Conservation (phyloP, 2,888 invertebrate genomes). For the Xestia rhomboidea region DNA sequence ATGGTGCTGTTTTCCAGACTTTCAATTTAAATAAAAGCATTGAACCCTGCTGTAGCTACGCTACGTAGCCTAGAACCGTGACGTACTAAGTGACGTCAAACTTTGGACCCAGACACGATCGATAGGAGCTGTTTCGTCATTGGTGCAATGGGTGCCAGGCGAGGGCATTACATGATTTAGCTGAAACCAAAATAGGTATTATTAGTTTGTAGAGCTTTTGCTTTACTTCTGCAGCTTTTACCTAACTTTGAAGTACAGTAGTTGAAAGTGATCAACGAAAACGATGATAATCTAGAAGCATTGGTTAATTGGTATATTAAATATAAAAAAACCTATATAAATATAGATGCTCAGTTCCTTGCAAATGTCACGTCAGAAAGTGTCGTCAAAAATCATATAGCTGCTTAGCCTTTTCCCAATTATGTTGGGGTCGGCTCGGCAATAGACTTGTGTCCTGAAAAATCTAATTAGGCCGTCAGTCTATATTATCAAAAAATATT, state of each 20-base stretch:
- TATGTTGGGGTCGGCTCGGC: too few species aligned
- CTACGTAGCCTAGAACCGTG: constrained; percentile 39
- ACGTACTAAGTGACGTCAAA: constrained; percentile 62
- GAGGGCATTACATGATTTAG: constrained; percentile 2
- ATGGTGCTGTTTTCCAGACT: background rate
- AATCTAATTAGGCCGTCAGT: too few species aligned
- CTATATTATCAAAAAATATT: too few species aligned
- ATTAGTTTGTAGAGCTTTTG: background rate
- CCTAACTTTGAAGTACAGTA: background rate
- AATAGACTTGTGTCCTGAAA: too few species aligned
- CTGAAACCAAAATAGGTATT: background rate
- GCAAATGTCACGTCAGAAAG: background rate
- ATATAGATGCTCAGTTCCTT: background rate
- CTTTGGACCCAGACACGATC: constrained; percentile 45
- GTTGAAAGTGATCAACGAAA: background rate
- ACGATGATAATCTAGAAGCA: background rate
- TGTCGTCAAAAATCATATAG: background rate
- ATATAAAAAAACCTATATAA: too few species aligned
- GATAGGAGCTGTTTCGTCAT: constrained; percentile 47
- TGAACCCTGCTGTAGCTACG: constrained; percentile 25
- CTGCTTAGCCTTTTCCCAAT: too few species aligned
- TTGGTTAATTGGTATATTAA: background rate
- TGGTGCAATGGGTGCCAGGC: constrained; percentile 26
- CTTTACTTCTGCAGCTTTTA: background rate
- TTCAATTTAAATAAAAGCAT: constrained; percentile 33